Evolutionary conservation across 2,888 invertebrate genomes (phyloP).

Genomic region (Ochropacha duplaris): DNA sequence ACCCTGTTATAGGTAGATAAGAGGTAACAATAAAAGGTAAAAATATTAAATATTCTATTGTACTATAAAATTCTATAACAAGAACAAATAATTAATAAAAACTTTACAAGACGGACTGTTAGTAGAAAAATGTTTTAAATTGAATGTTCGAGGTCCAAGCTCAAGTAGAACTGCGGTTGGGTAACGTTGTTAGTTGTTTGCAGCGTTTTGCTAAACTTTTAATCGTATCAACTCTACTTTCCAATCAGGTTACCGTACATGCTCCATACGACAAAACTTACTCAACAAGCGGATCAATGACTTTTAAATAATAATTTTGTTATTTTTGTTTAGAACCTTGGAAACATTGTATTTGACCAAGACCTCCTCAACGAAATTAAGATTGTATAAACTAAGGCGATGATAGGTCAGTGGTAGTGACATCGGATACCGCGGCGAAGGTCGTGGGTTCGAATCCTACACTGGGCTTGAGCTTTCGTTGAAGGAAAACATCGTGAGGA

Average conservation of each 20-base stretch:
- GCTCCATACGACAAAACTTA: constrained; percentile 11
- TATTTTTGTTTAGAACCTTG: neutral
- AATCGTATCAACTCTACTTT: constrained; percentile 59
- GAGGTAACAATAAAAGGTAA: no score
- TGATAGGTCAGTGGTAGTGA: no score
- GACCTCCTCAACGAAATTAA: no score
- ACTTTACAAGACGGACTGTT: constrained; percentile 10
- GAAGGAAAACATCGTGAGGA: no score
- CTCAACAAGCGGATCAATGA: neutral
- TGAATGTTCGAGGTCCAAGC: constrained; percentile 45
- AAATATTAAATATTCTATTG: no score
- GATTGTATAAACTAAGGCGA: neutral
- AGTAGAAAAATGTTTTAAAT: constrained; percentile 33
- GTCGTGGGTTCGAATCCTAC: no score
- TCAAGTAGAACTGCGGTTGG: constrained; percentile 32
- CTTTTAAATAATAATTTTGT: neutral
- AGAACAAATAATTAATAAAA: neutral
- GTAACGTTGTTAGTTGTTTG: constrained; percentile 49
- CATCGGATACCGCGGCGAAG: no score
- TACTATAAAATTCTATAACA: no score
- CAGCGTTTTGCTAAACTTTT: constrained; percentile 64
- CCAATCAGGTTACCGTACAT: constrained; percentile 49
- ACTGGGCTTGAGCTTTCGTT: no score
- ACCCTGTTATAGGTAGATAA: no score
- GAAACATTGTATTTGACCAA: no score